phyloP scores from a whole-genome alignment of 2,888 invertebrate genomes.

The Amblyjoppa proteus region DNA sequence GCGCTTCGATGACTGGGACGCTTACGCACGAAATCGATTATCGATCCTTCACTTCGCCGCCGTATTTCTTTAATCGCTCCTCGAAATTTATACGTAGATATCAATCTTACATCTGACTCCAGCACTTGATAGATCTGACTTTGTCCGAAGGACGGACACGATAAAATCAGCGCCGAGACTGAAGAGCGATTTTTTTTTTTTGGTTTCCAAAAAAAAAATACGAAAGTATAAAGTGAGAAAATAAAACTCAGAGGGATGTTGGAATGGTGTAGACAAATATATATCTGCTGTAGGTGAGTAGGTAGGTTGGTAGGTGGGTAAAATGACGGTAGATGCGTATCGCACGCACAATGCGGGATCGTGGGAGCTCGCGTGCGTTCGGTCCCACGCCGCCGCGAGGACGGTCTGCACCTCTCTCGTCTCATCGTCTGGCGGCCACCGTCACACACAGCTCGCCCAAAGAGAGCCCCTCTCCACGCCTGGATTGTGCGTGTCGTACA shows the following conservation, averaged over 20 bases:
- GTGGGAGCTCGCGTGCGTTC: constrained; percentile 81
- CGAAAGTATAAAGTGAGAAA: neutral
- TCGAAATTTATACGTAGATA: no score
- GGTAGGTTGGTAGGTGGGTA: constrained; percentile 78
- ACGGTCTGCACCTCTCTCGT: constrained; percentile 61
- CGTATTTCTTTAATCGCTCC: no score
- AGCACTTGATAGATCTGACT: neutral
- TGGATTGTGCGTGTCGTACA: neutral
- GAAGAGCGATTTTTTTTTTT: neutral
- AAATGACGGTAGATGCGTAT: constrained; percentile 83
- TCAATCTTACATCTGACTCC: neutral
- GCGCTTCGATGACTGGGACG: no score
- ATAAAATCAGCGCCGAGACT: neutral
- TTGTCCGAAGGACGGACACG: neutral
- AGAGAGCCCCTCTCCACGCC: neutral
- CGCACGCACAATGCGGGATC: constrained; percentile 75
- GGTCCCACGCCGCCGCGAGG: constrained; percentile 79
- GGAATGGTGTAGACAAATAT: neutral
- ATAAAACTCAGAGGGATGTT: neutral
- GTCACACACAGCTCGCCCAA: constrained; percentile 21
- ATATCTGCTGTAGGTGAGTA: constrained; percentile 72
- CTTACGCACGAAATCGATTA: no score
- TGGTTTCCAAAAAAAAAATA: neutral
- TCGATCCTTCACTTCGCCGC: no score
- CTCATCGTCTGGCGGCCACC: constrained; percentile 63